Evolutionary conservation across 2,113 vertebrate genomes (phyloP).

Genomic region (Rhinogobius similis): DNA sequence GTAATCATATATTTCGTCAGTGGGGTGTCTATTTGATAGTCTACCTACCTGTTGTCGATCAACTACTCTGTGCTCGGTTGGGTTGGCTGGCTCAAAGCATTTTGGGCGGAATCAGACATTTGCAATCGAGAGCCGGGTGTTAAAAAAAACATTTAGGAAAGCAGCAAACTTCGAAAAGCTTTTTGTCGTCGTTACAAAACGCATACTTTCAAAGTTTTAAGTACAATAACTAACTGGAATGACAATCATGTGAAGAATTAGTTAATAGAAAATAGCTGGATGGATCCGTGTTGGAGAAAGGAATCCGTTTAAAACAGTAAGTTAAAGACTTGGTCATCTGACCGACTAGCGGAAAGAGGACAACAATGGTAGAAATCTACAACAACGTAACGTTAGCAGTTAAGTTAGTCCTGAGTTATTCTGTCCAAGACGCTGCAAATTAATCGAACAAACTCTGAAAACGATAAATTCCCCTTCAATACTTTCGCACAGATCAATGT

Average conservation of each 20-base stretch:
- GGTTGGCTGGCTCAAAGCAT: not conserved
- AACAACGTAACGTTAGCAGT: slow-evolving; percentile 12
- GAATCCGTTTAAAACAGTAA: slow-evolving; percentile 56
- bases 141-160: slow-evolving; percentile 3
- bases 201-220: not conserved
- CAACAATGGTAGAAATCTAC: slow-evolving; percentile 55
- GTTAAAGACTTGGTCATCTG: slow-evolving; percentile 60
- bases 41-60: slow-evolving; percentile 7
- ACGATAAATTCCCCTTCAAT: no score
- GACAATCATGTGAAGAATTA: slow-evolving; percentile 39
- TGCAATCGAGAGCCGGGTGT: slow-evolving; percentile 52
- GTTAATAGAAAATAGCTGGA: slow-evolving; percentile 1
- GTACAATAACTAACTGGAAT: rapidly evolving
- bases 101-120: slow-evolving; percentile 67
- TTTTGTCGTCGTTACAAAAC: not conserved
- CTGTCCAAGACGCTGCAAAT: not conserved
- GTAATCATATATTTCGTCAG: no score
- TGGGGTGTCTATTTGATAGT: no score
- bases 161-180: slow-evolving; percentile 37
- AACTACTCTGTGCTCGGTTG: slow-evolving; percentile 37
- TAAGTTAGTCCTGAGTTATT: not conserved
- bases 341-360: slow-evolving; percentile 57
- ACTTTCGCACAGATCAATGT: no score
- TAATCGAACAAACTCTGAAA: no score
- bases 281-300: slow-evolving; percentile 24